phyloP scores from a whole-genome alignment of 2,113 vertebrate species.

The Psettodes erumei region DNA sequence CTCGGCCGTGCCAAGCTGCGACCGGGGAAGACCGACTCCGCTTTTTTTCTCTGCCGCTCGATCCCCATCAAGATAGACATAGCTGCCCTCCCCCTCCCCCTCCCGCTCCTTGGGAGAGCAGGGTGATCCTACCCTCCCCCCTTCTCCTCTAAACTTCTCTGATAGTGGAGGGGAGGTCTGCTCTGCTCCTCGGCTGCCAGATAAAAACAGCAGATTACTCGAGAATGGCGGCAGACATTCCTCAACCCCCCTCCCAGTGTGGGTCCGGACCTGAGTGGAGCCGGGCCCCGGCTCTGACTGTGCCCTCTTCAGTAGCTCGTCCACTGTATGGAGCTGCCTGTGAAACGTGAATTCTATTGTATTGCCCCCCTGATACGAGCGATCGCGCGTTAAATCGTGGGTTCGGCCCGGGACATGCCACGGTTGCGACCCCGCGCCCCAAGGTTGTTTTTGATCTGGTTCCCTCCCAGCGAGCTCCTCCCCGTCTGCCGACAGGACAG shows the following conservation, averaged over 20 bases:
- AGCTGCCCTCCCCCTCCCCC: background rate
- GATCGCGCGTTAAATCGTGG: slow-evolving; percentile 21
- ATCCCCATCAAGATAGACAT: slow-evolving; percentile 29
- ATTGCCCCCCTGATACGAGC: slow-evolving; percentile 8
- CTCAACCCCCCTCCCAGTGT: slow-evolving; percentile 8
- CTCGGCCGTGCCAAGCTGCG: slow-evolving; percentile 16
- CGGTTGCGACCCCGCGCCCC: background rate
- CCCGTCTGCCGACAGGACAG: background rate
- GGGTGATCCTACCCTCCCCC: background rate
- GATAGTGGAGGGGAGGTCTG: slow-evolving; percentile 24
- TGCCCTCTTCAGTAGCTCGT: background rate
- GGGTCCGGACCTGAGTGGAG: slow-evolving; percentile 16
- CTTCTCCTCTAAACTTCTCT: slow-evolving; percentile 4
- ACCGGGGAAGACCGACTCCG: background rate
- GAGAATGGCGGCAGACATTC: slow-evolving; percentile 18
- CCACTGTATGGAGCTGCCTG: background rate
- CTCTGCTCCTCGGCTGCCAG: slow-evolving; percentile 17
- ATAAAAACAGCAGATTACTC: slow-evolving; percentile 22
- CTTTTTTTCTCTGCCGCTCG: slow-evolving; percentile 15
- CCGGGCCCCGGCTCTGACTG: background rate
- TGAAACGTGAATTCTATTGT: background rate
- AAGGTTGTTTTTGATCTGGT: slow-evolving; percentile 3
- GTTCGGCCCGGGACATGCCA: slow-evolving; percentile 8
- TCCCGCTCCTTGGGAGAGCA: slow-evolving; percentile 18
- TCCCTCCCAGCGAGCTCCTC: slow-evolving; percentile 19